These are phyloP conservation scores for Cyphomyrus plagiostoma DNA, from an alignment of 2,113 vertebrate genomes.

Conservation along the genomic window DNA sequence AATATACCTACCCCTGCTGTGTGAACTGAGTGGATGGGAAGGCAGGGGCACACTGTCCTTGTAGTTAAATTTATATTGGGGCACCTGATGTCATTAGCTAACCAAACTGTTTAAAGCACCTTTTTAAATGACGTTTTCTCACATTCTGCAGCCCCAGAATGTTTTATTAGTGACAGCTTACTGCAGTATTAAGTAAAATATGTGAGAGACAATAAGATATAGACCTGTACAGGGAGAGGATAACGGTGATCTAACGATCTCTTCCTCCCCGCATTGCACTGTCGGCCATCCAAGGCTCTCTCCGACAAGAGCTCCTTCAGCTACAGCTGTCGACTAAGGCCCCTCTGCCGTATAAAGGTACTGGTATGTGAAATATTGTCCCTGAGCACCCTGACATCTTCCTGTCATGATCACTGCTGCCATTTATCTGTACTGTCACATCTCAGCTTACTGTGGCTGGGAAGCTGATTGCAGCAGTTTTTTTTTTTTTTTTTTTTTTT, in stretches of 20 bases:
- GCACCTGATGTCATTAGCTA: not conserved
- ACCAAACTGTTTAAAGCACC: not conserved
- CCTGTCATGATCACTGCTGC: not conserved
- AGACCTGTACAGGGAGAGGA: not conserved
- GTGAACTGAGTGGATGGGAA: not conserved
- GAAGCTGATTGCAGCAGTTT: not conserved
- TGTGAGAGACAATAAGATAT: not conserved
- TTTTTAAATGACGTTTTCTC: not conserved
- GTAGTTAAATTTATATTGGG: not conserved
- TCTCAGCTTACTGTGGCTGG: not conserved
- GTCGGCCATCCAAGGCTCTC: constrained; percentile 54
- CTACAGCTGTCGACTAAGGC: constrained; percentile 63
- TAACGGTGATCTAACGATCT: not conserved
- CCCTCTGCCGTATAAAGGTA: constrained; percentile 57
- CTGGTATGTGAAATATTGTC: not conserved
- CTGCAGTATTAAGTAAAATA: not conserved
- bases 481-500: not conserved
- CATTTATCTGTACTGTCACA: not conserved
- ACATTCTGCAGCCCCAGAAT: not conserved
- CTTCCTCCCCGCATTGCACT: not conserved
- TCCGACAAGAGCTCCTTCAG: constrained; percentile 69
- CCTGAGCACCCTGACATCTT: not conserved
- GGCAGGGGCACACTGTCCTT: not conserved
- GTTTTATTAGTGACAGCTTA: not conserved
- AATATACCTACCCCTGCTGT: not conserved